A percentile compares a stretch with the other conserved stretches of the same genome.
Conservation (phyloP, 2,797 vertebrate species). For the Myotis myotis region DNA sequence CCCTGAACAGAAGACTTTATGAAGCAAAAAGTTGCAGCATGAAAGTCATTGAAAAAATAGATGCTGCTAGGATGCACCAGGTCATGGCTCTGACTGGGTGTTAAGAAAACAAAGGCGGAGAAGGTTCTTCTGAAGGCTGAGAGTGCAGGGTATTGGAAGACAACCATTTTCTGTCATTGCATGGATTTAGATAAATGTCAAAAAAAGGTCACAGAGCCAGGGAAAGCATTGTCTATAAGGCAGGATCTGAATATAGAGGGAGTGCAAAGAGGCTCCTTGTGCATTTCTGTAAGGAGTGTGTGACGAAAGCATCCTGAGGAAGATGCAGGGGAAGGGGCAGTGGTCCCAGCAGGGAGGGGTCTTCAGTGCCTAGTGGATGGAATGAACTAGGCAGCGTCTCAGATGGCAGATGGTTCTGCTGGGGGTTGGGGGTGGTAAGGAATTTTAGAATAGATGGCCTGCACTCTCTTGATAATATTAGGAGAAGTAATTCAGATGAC, state of each 20-base stretch:
- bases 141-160: fast-evolving
- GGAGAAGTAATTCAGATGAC: neutral
- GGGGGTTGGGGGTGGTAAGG: too few relatives aligned
- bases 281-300: too few relatives aligned
- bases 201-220: neutral
- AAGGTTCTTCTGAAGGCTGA: neutral
- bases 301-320: neutral
- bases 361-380: fast-evolving
- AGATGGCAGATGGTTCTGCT: too few relatives aligned
- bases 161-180: too few relatives aligned
- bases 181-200: neutral
- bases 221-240: too few relatives aligned
- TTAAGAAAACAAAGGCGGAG: neutral
- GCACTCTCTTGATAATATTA: too few relatives aligned
- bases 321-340: too few relatives aligned
- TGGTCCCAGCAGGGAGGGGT: too few relatives aligned
- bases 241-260: neutral
- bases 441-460: neutral
- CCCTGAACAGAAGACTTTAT: neutral
- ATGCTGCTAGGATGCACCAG: neutral
- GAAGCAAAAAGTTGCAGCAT: fast-evolving
- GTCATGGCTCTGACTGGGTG: neutral
- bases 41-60: neutral
- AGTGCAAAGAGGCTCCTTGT: fast-evolving
- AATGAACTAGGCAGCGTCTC: fast-evolving